Conservation (phyloP, 2,888 invertebrate species). For the Melinaea marsaeus region DNA sequence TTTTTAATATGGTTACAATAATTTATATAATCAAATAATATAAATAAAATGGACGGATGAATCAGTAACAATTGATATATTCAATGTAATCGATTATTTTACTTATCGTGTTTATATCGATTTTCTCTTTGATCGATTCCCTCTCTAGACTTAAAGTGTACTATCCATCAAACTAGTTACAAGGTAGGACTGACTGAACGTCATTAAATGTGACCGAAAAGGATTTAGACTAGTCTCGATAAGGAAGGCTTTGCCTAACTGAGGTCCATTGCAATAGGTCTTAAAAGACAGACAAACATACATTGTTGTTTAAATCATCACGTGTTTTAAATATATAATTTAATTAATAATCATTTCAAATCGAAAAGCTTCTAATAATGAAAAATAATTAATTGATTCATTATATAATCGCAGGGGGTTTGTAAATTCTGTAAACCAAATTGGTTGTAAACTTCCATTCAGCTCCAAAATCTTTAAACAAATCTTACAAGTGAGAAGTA, state of each 20-base stretch:
- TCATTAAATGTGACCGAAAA: slow-evolving; percentile 73
- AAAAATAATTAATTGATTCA: no score
- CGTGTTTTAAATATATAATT: slow-evolving; percentile 16
- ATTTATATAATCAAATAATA: not conserved
- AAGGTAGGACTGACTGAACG: slow-evolving; percentile 52
- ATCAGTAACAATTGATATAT: slow-evolving; percentile 20
- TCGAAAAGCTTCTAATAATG: no score
- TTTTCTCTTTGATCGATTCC: slow-evolving; percentile 47
- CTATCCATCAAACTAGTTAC: slow-evolving; percentile 63
- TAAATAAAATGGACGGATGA: slow-evolving; percentile 14
- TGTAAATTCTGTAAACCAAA: no score
- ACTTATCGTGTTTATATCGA: slow-evolving; percentile 27
- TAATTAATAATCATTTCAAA: not conserved
- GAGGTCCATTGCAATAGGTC: slow-evolving; percentile 36
- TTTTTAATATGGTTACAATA: not conserved
- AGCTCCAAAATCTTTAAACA: no score
- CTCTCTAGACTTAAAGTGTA: slow-evolving; percentile 51
- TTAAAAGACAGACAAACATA: slow-evolving; percentile 13
- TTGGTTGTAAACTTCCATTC: no score
- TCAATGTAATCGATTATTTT: slow-evolving; percentile 11
- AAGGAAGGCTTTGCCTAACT: slow-evolving; percentile 58
- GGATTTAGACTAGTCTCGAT: slow-evolving; percentile 65
- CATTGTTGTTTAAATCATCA: slow-evolving; percentile 17
- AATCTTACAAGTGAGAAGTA: no score
- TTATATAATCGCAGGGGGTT: no score